Evolutionary conservation across 2,888 invertebrate species (phyloP), one percentile per base, ranked within the genome.

Genomic region (Ptychoptera albimana): DNA sequence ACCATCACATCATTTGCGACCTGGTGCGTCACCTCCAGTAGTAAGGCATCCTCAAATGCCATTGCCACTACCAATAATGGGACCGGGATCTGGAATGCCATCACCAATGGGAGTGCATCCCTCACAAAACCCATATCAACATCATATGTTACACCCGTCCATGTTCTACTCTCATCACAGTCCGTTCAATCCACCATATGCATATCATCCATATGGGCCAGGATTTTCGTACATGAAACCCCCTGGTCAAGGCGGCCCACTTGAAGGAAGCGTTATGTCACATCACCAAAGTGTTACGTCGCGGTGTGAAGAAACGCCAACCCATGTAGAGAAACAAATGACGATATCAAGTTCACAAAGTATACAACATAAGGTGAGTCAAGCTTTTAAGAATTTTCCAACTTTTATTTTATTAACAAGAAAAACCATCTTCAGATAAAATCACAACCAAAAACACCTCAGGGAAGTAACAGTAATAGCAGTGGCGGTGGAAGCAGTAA

Each of bases 151-250:
- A 62, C 74, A 76, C 48, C 73, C 76, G 1, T 75, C 72, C 39
- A 71, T 79, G 60, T 80, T 79, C 53, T 85, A 85, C 54, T 78
- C 83, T 13, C 83, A 82, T 59, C 82, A 80, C 63, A 61, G 61
- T 55, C 66, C 66, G 39, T 66, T 66, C 48, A 66, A 64, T 48
- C 62, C 64, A 10, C 79, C 81, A 5, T 82, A 81, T 55, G 63
- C 71, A 59, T 60, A 69, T 59, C 51, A 73, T 62, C 60, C 69
- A 2, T 64, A 67, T 48, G 64, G 69, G 2, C 64, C 66, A n/a
- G 63, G 66, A 23, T 64, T 65, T 49, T 60, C 65, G 29, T 64
- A 64, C 48, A 63, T 64, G 58, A 63, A 64, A 50, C 64, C 66
- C 1, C 64, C 65, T 1, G 50, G 48, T 12, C 65, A 66, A 8